Base-by-base conservation (phyloP, 30 jellyfish, hydroid and myxozoan species). In the Hydra vulgaris region DNA sequence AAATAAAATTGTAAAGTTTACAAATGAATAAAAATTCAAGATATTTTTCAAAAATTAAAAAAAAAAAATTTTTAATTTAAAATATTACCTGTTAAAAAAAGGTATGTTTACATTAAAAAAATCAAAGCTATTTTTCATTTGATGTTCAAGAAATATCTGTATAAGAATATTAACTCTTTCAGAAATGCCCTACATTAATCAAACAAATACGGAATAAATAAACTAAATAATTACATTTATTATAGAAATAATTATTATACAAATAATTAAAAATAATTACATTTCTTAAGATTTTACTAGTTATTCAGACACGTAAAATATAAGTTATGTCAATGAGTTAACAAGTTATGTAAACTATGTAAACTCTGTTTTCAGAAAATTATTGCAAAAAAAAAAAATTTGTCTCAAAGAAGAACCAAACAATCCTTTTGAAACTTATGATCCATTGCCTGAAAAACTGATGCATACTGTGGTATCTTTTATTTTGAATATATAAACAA, bases 381-480 rank as follows among this genome's bases (percentile, higher is more conserved):
- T 52, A 4, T 27, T 78, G 15, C n/a, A n/a, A n/a, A n/a, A 53
- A 61, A 55, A 40, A 66, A 20, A 17, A 15, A 5, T 54, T 21
- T 27, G 82, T 4, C 20, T 26, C 20, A 18, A 19, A 15, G 40
- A 61, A 18, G 27, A 17, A 18, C 27, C 85, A 21, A 26, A 19
- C 66, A 16, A 76, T 21, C 21, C 27, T 78, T 18, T 53, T 21
- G 85, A 56, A 17, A 56, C 53, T 78, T 55, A 71, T 52, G 97
- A 89, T 27, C 97, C 97, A 8, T 67, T 89, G 23, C 97, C 97
- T 1, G 97, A 80, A 66, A 89, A 89, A 72, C 79, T 89, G 53
- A 21, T 85, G 21, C 72, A 77, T 25, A 89, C 97, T 0, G 95
- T 89, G 86, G 97, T 89, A 77, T 25, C 89, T 25, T 7, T 23